phyloP scores from a whole-genome alignment of 2,113 vertebrate genomes.

The Lipotes vexillifer region DNA sequence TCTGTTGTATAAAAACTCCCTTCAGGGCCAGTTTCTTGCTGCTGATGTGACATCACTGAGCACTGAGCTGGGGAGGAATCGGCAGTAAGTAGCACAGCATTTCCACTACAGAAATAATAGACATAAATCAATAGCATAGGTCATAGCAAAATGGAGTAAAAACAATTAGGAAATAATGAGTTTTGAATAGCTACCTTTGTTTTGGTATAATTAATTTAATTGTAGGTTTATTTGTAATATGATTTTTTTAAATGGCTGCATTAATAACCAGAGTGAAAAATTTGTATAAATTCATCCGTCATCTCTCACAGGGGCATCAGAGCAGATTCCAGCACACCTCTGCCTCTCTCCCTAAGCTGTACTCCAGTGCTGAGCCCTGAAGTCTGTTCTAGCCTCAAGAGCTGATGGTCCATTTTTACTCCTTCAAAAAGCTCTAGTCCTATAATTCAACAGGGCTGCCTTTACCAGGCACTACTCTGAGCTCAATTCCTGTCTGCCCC shows the following conservation, averaged over 20 bases:
- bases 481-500: not conserved
- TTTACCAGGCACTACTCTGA: not conserved
- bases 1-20: not conserved
- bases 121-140: not conserved
- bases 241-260: not conserved
- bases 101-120: not conserved
- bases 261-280: not conserved
- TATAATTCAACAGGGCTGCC: accelerated
- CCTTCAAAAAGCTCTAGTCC: not conserved
- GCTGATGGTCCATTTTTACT: not conserved
- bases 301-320: not conserved
- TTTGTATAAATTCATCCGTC: not conserved
- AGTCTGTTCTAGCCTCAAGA: not conserved
- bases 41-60: not conserved
- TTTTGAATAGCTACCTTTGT: not conserved
- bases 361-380: not conserved
- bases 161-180: not conserved
- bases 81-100: accelerated
- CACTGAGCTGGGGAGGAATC: not conserved
- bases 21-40: too few relatives aligned
- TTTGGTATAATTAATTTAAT: not conserved
- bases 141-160: not conserved
- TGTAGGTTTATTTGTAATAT: not conserved
- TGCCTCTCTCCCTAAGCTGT: not conserved
- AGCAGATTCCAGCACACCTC: not conserved